Percentiles rank a stretch among this genome's conserved stretches.
Evolutionary conservation across 2,113 vertebrate genomes (phyloP).

Genomic region (Fulmarus glacialis): DNA sequence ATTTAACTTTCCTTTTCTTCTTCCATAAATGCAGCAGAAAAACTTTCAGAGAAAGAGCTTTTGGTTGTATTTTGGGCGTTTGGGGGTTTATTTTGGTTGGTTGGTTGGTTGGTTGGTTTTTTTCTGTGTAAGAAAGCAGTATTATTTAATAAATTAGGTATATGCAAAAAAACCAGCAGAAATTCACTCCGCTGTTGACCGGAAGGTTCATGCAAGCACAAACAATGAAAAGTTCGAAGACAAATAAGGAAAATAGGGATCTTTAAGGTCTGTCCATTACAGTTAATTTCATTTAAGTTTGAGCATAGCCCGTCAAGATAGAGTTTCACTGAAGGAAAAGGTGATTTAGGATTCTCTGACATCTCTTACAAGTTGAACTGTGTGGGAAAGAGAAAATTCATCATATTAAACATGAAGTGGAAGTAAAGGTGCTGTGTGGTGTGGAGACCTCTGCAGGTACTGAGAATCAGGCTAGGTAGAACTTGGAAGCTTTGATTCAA

Average conservation of each 20-base stretch:
- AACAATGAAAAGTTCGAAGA: not conserved
- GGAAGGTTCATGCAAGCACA: not conserved
- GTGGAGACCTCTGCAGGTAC: not conserved
- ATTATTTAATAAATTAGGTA: not conserved
- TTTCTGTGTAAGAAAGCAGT: not conserved
- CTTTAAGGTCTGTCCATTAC: not conserved
- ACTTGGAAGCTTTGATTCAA: not conserved
- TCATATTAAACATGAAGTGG: not conserved
- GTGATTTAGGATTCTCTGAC: not conserved
- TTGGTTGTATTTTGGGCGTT: not conserved
- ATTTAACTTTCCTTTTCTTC: not conserved
- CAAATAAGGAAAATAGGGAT: not conserved
- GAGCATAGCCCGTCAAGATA: not conserved
- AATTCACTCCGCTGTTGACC: not conserved
- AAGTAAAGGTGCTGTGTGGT: not conserved
- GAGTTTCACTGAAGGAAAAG: not conserved
- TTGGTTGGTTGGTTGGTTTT: not conserved
- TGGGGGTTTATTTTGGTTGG: not conserved
- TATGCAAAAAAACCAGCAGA: not conserved
- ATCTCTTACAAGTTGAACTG: not conserved
- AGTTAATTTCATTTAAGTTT: not conserved
- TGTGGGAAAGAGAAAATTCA: not conserved
- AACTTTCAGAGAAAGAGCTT: not conserved
- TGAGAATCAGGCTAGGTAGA: not conserved
- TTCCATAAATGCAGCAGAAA: not conserved